Percentiles rank a stretch among this genome's conserved stretches.
Evolutionary conservation across 2,797 vertebrate genomes (phyloP).

Genomic region (Heteromormyrus szaboi): DNA sequence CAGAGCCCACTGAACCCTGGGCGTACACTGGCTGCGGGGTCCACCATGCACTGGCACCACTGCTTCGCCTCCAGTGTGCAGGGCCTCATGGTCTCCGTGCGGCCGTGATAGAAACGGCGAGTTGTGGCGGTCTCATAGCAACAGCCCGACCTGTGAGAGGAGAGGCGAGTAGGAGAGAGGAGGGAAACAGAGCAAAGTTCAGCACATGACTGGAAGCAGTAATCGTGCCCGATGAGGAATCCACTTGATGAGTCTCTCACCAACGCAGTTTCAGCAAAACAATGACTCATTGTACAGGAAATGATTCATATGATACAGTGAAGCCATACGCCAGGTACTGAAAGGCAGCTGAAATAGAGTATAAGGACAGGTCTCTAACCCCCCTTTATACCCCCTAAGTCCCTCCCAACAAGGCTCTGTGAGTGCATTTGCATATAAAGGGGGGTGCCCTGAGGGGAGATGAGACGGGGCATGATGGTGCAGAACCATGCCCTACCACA

Average conservation of each 20-base stretch:
- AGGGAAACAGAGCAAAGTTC: background rate
- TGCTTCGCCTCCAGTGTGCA: constrained; percentile 76
- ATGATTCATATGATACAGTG: background rate
- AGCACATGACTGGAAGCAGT: background rate
- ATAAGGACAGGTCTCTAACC: background rate
- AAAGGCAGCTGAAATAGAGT: background rate
- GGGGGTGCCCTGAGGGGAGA: background rate
- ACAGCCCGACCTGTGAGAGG: constrained; percentile 69
- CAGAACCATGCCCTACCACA: background rate
- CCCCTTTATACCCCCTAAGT: background rate
- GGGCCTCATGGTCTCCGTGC: constrained; percentile 86
- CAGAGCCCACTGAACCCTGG: background rate
- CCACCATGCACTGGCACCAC: constrained; percentile 83
- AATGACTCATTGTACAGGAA: background rate
- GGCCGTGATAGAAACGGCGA: constrained; percentile 85
- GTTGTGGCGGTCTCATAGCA: constrained; percentile 95
- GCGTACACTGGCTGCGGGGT: constrained; percentile 67
- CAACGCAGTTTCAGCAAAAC: background rate
- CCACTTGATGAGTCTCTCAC: background rate
- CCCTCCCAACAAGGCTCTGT: background rate
- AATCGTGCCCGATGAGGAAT: background rate
- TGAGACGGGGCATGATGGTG: background rate
- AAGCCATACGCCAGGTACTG: background rate
- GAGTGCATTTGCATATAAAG: background rate
- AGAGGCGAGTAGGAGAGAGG: background rate